These are phyloP conservation scores for Merops nubicus DNA, from an alignment of 2,113 vertebrate species.

Conservation along the genomic window DNA sequence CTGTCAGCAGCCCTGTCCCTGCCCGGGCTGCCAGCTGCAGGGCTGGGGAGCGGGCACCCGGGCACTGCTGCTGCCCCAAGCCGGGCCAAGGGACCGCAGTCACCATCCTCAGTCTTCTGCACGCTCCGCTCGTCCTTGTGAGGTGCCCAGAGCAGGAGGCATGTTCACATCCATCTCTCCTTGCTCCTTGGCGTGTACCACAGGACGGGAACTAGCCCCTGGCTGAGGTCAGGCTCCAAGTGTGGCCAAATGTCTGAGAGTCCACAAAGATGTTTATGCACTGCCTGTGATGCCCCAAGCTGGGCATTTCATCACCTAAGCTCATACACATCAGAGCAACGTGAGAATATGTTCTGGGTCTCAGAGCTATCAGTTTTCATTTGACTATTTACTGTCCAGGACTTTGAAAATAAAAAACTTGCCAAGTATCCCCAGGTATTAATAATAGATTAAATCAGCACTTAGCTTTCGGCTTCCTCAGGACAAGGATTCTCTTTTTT, in stretches of 20 bases:
- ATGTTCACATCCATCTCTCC: fast-evolving
- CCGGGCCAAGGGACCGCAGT: fast-evolving
- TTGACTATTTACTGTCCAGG: neutral
- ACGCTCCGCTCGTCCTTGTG: fast-evolving
- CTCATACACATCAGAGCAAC: neutral
- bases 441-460: neutral
- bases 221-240: neutral
- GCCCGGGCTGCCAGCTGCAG: neutral
- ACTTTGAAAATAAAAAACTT: neutral
- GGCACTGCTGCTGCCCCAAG: neutral
- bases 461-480: neutral
- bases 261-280: fast-evolving
- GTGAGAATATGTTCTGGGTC: neutral
- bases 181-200: fast-evolving
- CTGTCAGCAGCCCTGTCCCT: fast-evolving
- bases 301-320: neutral
- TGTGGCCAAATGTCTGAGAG: neutral
- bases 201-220: neutral
- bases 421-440: neutral
- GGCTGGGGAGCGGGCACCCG: fast-evolving
- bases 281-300: neutral
- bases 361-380: neutral
- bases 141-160: neutral
- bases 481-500: neutral
- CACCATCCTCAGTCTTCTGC: neutral